phyloP scores from a whole-genome alignment of 2,113 vertebrate genomes.

The Lagopus leucura region DNA sequence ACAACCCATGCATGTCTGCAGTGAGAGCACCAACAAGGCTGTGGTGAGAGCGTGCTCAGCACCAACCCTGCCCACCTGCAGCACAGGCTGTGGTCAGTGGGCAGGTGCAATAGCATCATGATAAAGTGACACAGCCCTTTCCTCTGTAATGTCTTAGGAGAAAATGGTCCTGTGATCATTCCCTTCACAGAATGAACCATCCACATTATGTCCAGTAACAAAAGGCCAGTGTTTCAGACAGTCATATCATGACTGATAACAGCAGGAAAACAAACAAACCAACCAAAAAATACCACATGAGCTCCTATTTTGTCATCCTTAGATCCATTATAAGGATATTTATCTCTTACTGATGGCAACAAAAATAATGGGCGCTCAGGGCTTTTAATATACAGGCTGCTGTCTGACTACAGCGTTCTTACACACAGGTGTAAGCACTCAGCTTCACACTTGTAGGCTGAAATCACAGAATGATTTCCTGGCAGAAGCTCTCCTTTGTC shows the following conservation, averaged over 20 bases:
- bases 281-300: neutral
- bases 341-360: neutral
- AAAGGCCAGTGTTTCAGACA: neutral
- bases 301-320: neutral
- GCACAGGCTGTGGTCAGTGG: neutral
- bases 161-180: neutral
- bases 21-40: neutral
- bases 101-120: neutral
- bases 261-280: neutral
- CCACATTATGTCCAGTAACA: neutral
- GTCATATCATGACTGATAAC: neutral
- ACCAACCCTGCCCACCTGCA: accelerated
- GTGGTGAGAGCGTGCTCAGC: neutral
- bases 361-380: neutral
- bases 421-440: neutral
- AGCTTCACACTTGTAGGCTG: neutral
- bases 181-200: neutral
- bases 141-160: neutral
- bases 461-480: neutral
- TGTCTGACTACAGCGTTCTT: neutral
- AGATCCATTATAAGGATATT: neutral
- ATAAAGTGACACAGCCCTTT: neutral
- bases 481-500: neutral
- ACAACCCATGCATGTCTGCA: neutral
- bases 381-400: neutral